Evolutionary conservation across 30 jellyfish, hydroid and myxozoan genomes (phyloP), one percentile per base, ranked within the genome.

Genomic region (Clytia hemisphaerica): DNA sequence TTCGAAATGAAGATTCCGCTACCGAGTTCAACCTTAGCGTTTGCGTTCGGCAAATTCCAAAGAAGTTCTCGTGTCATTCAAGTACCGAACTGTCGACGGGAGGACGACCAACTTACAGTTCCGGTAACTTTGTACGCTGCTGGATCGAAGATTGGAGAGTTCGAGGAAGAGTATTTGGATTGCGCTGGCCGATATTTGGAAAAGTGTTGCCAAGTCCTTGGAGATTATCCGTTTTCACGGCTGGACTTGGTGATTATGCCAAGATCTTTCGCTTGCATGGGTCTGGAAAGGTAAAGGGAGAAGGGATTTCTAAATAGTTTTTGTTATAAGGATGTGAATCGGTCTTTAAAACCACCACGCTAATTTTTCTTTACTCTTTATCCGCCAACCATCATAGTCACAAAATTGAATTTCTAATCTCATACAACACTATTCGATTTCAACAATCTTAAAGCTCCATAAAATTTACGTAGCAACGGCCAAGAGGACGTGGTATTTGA

Each of bases 241-340:
- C 76, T 85, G 18, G 96, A 85, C 54, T 77, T 85, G 19, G 93
- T 85, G 22, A 6, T 85, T 61, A 77, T 85, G 96, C 96, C 96
- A 12, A 34, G 79, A 22, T 45, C 85, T 42, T 85, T 85, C 28
- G 96, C 96, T 1, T 85, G 96, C 64, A 74, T 85, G 83, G 96
- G 96, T 10, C 78, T 85, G 6, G 79, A 77, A 31, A 85, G 96
- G 96, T 82, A 49, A 67, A 4, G n/a, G n/a, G 53, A 42, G 12
- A 10, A 12, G n/a, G 15, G n/a, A n/a, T 10, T 42, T 42, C n/a
- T 42, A 42, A n/a, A 10, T 42, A 12, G n/a, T 42, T 10, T 42
- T 42, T 42, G 12, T n/a, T n/a, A n/a, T n/a, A n/a, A 42, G 18
- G 18, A 0, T 42, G 14, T 42, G 19, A 21, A 42, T 42, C 19